Conservation (phyloP, 2,113 vertebrate species). For the Clarias macrocephalus region DNA sequence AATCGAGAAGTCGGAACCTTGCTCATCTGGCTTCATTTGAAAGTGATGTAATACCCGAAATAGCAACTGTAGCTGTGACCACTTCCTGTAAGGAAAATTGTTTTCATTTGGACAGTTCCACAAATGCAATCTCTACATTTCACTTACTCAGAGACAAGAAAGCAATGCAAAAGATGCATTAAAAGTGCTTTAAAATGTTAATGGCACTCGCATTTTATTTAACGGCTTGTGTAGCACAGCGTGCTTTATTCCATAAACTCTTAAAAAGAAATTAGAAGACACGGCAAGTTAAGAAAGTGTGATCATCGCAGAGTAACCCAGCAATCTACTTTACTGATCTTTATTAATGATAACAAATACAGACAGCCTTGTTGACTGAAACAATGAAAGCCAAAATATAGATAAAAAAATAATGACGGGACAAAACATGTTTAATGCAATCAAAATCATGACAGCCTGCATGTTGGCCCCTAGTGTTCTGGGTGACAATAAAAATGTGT, state of each 20-base stretch:
- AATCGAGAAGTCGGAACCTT: constrained; percentile 57
- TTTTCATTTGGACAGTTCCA: constrained; percentile 66
- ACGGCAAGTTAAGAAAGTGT: neutral
- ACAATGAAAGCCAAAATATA: constrained; percentile 7
- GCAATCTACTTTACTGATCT: neutral
- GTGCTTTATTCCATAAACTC: constrained; percentile 21
- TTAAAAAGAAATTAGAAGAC: neutral
- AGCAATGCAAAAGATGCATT: constrained; percentile 58
- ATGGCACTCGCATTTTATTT: constrained; percentile 8
- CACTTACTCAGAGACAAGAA: constrained; percentile 62
- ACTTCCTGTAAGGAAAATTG: constrained; percentile 63
- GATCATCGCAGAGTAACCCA: neutral
- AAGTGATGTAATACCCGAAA: constrained; percentile 70
- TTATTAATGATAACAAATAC: constrained; percentile 20
- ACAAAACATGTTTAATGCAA: constrained; percentile 6
- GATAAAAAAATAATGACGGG: neutral
- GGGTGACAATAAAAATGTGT: constrained; percentile 38
- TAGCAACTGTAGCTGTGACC: constrained; percentile 67
- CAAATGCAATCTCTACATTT: constrained; percentile 60
- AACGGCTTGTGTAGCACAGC: neutral
- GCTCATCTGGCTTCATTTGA: constrained; percentile 60
- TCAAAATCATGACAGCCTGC: constrained; percentile 6
- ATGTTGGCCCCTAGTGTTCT: constrained; percentile 13
- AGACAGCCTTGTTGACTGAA: constrained; percentile 15
- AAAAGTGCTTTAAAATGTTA: constrained; percentile 56